Conservation (phyloP, 2,888 invertebrate genomes). For the Diarsia dahlii region DNA sequence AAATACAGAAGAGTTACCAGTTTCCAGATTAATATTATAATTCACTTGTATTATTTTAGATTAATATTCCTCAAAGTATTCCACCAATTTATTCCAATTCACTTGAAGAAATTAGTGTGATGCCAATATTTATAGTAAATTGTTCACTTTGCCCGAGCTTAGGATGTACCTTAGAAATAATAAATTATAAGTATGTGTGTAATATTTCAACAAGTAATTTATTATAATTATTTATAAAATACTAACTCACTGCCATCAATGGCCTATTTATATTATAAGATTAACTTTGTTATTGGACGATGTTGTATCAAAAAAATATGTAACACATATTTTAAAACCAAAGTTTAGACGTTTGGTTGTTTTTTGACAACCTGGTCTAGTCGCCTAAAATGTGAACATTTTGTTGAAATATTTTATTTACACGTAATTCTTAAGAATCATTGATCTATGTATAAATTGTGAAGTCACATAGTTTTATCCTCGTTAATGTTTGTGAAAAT, state of each 20-base stretch:
- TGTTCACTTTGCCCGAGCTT: slow-evolving; percentile 70
- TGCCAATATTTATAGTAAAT: slow-evolving; percentile 46
- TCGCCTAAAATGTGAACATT: slow-evolving; percentile 81
- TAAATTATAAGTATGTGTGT: slow-evolving; percentile 45
- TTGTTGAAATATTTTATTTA: slow-evolving; percentile 81
- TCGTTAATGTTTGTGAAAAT: slow-evolving; percentile 61
- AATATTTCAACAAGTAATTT: slow-evolving; percentile 56
- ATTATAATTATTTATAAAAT: slow-evolving; percentile 55
- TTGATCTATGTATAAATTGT: slow-evolving; percentile 69
- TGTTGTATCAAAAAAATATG: slow-evolving; percentile 72
- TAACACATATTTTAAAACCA: slow-evolving; percentile 84
- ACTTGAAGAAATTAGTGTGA: slow-evolving; percentile 32
- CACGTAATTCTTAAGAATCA: slow-evolving; percentile 70
- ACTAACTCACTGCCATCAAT: slow-evolving; percentile 82
- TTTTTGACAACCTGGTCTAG: slow-evolving; percentile 83
- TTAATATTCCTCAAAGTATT: slow-evolving; percentile 33
- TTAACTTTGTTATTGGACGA: slow-evolving; percentile 70
- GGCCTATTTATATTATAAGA: slow-evolving; percentile 80
- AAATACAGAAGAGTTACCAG: slow-evolving; percentile 49
- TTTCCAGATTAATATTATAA: slow-evolving; percentile 46
- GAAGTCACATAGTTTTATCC: slow-evolving; percentile 74
- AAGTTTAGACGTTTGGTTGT: slow-evolving; percentile 85
- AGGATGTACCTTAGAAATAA: slow-evolving; percentile 60
- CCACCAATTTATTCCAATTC: slow-evolving; percentile 20
- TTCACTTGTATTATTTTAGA: slow-evolving; percentile 38